Conservation (phyloP, 92 coral and sea anemone species). For the Virgularia gustaviana region DNA sequence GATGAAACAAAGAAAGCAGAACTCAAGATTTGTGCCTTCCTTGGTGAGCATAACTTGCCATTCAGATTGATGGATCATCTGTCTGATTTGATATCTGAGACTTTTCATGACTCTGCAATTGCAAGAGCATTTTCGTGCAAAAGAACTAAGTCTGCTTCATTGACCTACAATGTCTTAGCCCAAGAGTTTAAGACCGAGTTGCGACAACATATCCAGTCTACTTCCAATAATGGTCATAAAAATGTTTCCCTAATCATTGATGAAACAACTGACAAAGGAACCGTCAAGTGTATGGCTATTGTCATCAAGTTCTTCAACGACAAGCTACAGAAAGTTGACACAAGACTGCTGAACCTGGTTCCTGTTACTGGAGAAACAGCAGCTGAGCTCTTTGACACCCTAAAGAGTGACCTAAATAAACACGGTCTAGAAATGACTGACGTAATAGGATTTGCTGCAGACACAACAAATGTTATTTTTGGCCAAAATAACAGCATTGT, state of each 20-base stretch:
- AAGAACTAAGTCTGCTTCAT: constrained; percentile 14
- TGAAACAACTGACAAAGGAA: not conserved
- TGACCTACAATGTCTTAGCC: constrained; percentile 26
- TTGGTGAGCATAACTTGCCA: constrained; percentile 3
- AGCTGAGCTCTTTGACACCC: constrained; percentile 15
- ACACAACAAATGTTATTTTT: constrained; percentile 17
- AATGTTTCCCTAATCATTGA: constrained; percentile 18
- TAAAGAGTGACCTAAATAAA: constrained; percentile 7
- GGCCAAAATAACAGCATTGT: constrained; percentile 14
- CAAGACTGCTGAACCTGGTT: constrained; percentile 15
- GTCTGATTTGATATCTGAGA: not conserved
- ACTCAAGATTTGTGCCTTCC: not conserved
- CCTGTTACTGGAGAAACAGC: constrained; percentile 19
- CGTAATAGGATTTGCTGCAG: constrained; percentile 29
- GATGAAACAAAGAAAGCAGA: constrained; percentile 14
- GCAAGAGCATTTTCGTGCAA: no score
- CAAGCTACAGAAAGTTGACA: constrained; percentile 3
- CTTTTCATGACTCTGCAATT: constrained; percentile 4
- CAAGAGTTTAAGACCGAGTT: constrained; percentile 31
- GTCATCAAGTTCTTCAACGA: no score
- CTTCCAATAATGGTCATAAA: not conserved
- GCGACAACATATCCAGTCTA: no score
- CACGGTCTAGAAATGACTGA: constrained; percentile 16
- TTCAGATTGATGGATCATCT: constrained; percentile 9
- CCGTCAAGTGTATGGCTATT: constrained; percentile 22